phyloP scores from a whole-genome alignment of 2,888 invertebrate genomes.

The Pycnomerus fuliginosus region DNA sequence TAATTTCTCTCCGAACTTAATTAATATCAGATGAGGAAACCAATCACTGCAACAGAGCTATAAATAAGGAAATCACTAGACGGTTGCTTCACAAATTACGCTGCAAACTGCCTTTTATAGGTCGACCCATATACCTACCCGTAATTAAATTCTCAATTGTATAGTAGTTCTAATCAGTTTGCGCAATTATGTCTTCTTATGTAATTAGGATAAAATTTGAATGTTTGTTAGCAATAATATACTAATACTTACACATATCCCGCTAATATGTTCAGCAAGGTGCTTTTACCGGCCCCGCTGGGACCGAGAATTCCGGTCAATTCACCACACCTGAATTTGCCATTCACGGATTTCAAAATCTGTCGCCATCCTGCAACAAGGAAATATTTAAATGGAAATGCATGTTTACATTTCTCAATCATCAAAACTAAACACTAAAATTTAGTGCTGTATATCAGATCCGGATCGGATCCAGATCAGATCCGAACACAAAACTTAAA shows the following conservation, averaged over 20 bases:
- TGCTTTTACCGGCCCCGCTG: conserved; percentile 74
- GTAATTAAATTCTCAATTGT: neutral
- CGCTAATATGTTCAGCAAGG: conserved; percentile 72
- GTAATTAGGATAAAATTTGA: neutral
- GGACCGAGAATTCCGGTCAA: conserved; percentile 75
- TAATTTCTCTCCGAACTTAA: too few species aligned
- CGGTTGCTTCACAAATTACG: too few species aligned
- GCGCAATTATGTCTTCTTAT: neutral
- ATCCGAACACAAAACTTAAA: too few species aligned
- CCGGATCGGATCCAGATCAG: too few species aligned
- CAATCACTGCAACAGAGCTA: too few species aligned
- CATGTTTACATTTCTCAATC: too few species aligned
- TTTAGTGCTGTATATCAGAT: too few species aligned
- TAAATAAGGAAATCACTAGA: too few species aligned
- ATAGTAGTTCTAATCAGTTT: neutral
- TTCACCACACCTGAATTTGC: conserved; percentile 63
- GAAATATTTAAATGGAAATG: neutral
- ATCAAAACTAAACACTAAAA: too few species aligned
- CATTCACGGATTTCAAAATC: conserved; percentile 60
- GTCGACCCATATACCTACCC: neutral
- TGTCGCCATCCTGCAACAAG: conserved; percentile 55
- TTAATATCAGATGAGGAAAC: too few species aligned
- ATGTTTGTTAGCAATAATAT: conserved; percentile 3
- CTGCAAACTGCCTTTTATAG: neutral
- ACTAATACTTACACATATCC: conserved; percentile 66